Evolutionary conservation across 2,888 invertebrate species (phyloP).

Genomic region (Patella caerulea): DNA sequence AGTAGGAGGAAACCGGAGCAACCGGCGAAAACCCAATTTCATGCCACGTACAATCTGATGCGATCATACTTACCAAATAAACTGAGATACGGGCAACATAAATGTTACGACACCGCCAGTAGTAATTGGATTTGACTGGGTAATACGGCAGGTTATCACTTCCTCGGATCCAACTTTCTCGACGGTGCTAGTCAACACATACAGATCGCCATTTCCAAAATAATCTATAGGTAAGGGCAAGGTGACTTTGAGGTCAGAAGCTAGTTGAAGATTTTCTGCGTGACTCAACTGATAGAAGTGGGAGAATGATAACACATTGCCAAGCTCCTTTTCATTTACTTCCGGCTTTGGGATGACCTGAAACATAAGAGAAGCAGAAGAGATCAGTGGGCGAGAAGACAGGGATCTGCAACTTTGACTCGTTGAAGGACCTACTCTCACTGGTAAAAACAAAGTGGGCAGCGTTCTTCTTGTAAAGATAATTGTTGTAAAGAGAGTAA

Average conservation of each 20-base stretch:
- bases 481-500: no score
- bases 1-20: no score
- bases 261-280: conserved; percentile 21
- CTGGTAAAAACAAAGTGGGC: no score
- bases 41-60: not conserved
- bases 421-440: no score
- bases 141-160: conserved; percentile 28
- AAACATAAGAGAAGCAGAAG: not conserved
- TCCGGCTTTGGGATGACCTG: conserved; percentile 41
- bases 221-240: conserved; percentile 40
- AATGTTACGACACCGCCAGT: conserved; percentile 25
- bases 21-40: no score
- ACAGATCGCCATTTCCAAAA: conserved; percentile 37
- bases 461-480: no score
- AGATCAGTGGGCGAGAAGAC: no score
- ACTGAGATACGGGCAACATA: conserved; percentile 21
- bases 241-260: conserved; percentile 31
- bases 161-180: conserved; percentile 9
- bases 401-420: no score
- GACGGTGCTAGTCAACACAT: conserved; percentile 27
- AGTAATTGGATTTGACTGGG: conserved; percentile 18
- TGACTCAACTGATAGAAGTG: conserved; percentile 42
- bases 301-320: conserved; percentile 37
- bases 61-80: conserved; percentile 12
- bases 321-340: conserved; percentile 35